Evolutionary conservation across 2,113 vertebrate species (phyloP).

Genomic region (Crocuta crocuta): DNA sequence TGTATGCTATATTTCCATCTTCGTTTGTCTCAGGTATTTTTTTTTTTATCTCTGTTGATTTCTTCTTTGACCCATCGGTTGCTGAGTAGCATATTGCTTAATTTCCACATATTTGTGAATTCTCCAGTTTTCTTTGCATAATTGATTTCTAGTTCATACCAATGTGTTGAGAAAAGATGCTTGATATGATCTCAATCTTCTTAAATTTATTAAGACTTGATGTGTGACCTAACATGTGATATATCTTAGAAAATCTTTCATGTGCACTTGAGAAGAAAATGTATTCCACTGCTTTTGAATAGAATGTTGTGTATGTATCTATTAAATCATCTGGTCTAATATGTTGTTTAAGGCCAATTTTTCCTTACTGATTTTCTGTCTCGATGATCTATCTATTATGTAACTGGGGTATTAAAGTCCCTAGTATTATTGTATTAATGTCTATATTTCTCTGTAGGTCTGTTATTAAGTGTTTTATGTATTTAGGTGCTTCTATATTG

Average conservation of each 20-base stretch:
- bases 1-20: background rate
- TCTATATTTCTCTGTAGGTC: background rate
- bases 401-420: background rate
- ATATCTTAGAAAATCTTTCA: background rate
- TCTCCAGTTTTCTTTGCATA: background rate
- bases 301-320: background rate
- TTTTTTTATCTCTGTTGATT: background rate
- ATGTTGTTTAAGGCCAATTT: background rate
- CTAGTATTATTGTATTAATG: background rate
- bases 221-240: background rate
- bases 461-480: background rate
- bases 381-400: background rate
- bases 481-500: background rate
- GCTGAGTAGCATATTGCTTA: background rate
- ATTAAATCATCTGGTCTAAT: background rate
- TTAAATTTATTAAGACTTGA: background rate
- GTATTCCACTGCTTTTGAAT: background rate
- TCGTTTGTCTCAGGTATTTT: background rate
- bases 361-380: background rate
- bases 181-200: background rate
- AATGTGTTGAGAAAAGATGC: background rate
- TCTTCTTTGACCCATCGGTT: background rate
- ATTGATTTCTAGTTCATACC: background rate
- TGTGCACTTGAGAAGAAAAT: background rate
- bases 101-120: background rate